Evolutionary conservation across 2,888 invertebrate species (phyloP).

Genomic region (Ormyrus nitidulus): DNA sequence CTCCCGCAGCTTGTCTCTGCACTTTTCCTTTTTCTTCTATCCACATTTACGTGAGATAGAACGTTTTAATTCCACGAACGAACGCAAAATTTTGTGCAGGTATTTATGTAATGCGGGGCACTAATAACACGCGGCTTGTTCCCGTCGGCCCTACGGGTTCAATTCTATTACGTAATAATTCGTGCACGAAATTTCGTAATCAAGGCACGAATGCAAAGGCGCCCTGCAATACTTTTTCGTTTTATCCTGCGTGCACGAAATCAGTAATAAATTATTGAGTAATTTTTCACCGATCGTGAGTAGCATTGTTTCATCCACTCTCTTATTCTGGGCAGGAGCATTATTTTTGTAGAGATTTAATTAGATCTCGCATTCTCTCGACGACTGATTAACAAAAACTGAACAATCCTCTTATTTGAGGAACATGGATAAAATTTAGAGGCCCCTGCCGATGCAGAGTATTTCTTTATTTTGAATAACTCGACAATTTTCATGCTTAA

Average conservation of each 20-base stretch:
- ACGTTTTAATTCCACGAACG: not conserved
- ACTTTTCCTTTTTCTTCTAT: not conserved
- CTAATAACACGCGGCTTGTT: not conserved
- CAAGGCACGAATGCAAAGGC: slow-evolving; percentile 23
- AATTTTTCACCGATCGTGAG: slow-evolving; percentile 22
- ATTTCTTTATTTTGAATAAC: too few species aligned
- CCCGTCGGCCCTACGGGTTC: not conserved
- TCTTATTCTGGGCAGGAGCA: too few species aligned
- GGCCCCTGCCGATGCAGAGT: too few species aligned
- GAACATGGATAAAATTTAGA: too few species aligned
- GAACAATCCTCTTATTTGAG: too few species aligned
- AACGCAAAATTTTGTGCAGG: not conserved
- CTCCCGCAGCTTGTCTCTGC: not conserved
- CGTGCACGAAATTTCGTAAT: slow-evolving; percentile 48
- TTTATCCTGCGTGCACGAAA: slow-evolving; percentile 15
- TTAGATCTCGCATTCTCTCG: too few species aligned
- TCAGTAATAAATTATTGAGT: slow-evolving; percentile 14
- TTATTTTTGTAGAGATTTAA: too few species aligned
- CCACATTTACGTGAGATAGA: not conserved
- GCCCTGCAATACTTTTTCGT: slow-evolving; percentile 17
- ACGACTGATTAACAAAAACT: too few species aligned
- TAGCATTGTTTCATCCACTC: slow-evolving; percentile 24
- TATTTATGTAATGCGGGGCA: slow-evolving; percentile 25
- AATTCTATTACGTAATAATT: slow-evolving; percentile 43
- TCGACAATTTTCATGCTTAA: too few species aligned